These are phyloP conservation scores for Serilophus lunatus DNA, from an alignment of 2,113 vertebrate species.

Conservation along the genomic window DNA sequence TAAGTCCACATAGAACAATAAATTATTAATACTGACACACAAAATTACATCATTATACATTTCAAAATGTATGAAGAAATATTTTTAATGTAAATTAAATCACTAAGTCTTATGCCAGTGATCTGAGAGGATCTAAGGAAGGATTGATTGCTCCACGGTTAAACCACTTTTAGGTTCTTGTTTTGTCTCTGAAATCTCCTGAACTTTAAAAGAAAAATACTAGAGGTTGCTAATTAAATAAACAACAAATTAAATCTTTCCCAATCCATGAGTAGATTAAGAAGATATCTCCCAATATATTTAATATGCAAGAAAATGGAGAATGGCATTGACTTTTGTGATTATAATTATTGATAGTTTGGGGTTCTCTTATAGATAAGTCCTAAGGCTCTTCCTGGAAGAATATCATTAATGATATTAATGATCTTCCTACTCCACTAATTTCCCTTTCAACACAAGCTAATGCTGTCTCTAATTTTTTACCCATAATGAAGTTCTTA, in stretches of 20 bases:
- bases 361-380: neutral
- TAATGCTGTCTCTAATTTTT: neutral
- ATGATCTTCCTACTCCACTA: neutral
- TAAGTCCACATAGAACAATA: neutral
- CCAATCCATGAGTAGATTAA: neutral
- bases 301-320: neutral
- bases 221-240: neutral
- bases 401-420: slow-evolving; percentile 20
- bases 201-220: neutral
- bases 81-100: neutral
- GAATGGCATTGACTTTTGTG: neutral
- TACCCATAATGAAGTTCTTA: neutral
- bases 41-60: neutral
- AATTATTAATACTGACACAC: neutral
- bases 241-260: neutral
- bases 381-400: slow-evolving; percentile 22
- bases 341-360: neutral
- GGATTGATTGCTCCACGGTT: neutral
- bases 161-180: neutral
- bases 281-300: neutral
- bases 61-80: neutral
- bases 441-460: slow-evolving; percentile 29
- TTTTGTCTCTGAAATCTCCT: neutral
- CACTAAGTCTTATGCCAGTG: neutral
- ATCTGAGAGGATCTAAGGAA: neutral